Base-by-base conservation (phyloP, 2,797 vertebrate genomes). In the Coccyzus lansbergi region DNA sequence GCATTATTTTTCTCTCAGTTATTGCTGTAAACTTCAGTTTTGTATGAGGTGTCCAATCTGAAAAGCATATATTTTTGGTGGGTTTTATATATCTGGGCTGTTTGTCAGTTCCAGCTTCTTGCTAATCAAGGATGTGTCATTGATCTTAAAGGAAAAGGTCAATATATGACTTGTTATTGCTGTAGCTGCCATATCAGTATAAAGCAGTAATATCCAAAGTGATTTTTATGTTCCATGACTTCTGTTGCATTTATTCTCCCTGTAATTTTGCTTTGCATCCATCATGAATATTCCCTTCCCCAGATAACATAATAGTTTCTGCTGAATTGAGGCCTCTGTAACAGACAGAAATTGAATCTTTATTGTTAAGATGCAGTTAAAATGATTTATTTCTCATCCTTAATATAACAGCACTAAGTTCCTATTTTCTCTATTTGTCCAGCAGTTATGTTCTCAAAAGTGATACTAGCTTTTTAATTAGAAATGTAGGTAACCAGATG, bases 351-450 rank as follows among this genome's bases (percentile, higher is more conserved):
- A 25, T 4, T n/a, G 42, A 85, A 36, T 78, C 25, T 29, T 75
- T 87, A 77, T 80, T 88, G 64, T 22, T 91, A 77, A 78, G 76
- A 70, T 40, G 33, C 31, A 74, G n/a, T 88, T 93, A 93, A 86
- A 94, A 88, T 92, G 51, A 92, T 94, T 87, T 95, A 82, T 93
- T n/a, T 4, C n/a, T 72, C 6, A 63, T 92, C 81, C 49, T 91
- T 90, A 84, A 88, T 52, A 33, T 72, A 88, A 89, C 48, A 83
- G 40, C 22, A 36, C 49, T 20, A 55, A 59, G 58, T 81, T 51
- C 69, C 80, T 19, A 33, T 90, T 96, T 95, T 48, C 36, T 55
- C 78, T 60, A 93, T 93, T 96, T 94, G 22, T 88, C 96, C 62
- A 87, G 48, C 22, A 26, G 18, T 44, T 84, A 42, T 44, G 7